Base-by-base conservation (phyloP, 2,797 vertebrate species). In the Prunella strophiata region DNA sequence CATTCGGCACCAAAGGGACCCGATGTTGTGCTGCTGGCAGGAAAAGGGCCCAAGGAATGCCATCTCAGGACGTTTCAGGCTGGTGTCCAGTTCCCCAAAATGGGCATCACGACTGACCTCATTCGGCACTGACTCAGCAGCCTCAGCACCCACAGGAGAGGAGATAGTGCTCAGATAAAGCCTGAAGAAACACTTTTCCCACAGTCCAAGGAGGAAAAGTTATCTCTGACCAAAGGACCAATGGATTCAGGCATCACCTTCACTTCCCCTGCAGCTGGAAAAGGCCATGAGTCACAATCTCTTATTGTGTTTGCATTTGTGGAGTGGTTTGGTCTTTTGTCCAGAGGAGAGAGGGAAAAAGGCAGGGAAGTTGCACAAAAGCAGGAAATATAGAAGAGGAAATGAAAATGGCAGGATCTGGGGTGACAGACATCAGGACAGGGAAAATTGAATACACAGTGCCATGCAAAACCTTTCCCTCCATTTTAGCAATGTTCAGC, bases 1-100 rank as follows among this genome's bases (percentile, higher is more conserved):
- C 97, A 93, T 95, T 91, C 38, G 57, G 96, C 94, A 96, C 97
- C 85, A 10, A 82, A 72, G 98, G 97, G 97, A 97, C 92, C 43
- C 3, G 0, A 61, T 75, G 96, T 91, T 94, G 95, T 86, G 95
- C 91, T 97, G 96, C 95, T 97, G 97, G 96, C 97, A 97, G 89
- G 65, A 95, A 95, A 96, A 95, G 83, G 84, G 89, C 93, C 96
- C 97, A 88, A 73, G 96, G n/a, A 89, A 94, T 94, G 90, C 88
- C 89, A 85, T 96, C 98, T 97, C 93, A 73, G 96, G 96, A 93
- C 4, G 0, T 84, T 97, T 97, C 97, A 97, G 96, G 96, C 96
- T 15, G 2, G 81, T 89, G 94, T 96, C 94, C 92, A 29, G 96
- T 94, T 95, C 86, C 9, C 27, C 42, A 72, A 88, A 95, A 91